Base-by-base conservation (phyloP, 2,797 vertebrate species). In the Hipposideros larvatus region DNA sequence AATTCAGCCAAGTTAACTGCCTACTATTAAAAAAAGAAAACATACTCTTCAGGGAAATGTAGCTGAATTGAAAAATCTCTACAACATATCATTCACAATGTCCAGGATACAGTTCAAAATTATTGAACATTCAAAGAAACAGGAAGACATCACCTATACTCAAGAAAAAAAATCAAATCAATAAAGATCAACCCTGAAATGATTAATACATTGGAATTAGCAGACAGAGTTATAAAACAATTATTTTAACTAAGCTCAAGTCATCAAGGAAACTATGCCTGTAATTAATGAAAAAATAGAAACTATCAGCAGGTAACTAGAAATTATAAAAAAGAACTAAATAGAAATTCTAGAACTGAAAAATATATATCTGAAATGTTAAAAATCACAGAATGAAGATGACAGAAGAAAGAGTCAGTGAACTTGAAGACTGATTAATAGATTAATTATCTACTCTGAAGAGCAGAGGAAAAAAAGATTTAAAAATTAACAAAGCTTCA, bases 161-260 rank as follows among this genome's bases (percentile, higher is more conserved):
- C 31, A 18, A 93, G 46, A n/a, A 91, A 95, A 90, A 95, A 95
- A 92, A 70, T 31, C 63, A 75, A 88, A 79, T 59, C 71, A 91
- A 31, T 73, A 43, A 61, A 71, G 43, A 37, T 79, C 82, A 95
- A 57, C 51, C 22, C 26, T 51, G 34, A 87, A 78, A 91, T 75
- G 28, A 74, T 59, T 90, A 51, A 90, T 9, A 24, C 43, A 65
- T 10, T 73, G 37, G 73, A 61, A 63, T 92, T 43, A 77, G 48
- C 21, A 83, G n/a, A 57, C 24, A 77, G 28, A 26, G 41, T 65
- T 87, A 83, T 90, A 87, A 83, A 94, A 73, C 4, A 90, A 74
- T 70, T 85, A 87, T 46, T 68, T 34, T 79, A 79, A 63, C 21
- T 91, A 79, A 93, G 43, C 21, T 91, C 11, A 80, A 92, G 19